A percentile compares a stretch with the other conserved stretches of the same genome.
phyloP scores from a whole-genome alignment of 2,113 vertebrate species.

The Orthochromis indermauri region DNA sequence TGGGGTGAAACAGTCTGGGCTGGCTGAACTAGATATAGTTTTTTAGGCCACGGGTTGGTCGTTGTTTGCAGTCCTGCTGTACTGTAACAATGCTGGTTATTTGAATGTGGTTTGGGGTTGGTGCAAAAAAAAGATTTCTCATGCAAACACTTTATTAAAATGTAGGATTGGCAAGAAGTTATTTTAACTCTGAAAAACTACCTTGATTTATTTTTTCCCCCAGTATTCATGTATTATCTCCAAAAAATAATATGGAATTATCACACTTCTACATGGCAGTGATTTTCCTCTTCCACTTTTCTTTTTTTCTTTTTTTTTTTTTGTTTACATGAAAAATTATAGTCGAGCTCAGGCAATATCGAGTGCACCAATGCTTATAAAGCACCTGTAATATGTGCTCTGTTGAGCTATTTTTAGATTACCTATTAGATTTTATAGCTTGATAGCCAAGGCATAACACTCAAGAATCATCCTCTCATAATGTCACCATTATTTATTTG shows the following conservation, averaged over 20 bases:
- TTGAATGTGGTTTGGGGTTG: conserved; percentile 24
- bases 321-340: neutral
- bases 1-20: neutral
- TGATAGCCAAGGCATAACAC: neutral
- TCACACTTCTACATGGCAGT: neutral
- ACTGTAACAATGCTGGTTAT: neutral
- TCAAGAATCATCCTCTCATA: neutral
- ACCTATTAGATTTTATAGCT: neutral
- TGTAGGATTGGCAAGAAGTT: neutral
- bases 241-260: neutral
- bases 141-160: neutral
- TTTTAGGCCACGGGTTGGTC: neutral
- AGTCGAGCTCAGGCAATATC: neutral
- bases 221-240: neutral
- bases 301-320: neutral
- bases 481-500: neutral
- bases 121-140: neutral
- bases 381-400: neutral
- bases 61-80: neutral
- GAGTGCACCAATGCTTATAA: neutral
- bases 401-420: neutral
- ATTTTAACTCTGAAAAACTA: neutral
- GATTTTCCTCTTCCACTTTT: neutral
- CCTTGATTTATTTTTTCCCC: accelerated
- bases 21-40: neutral